Evolutionary conservation across 2,888 invertebrate species (phyloP).

Genomic region (Nysson spinosus): DNA sequence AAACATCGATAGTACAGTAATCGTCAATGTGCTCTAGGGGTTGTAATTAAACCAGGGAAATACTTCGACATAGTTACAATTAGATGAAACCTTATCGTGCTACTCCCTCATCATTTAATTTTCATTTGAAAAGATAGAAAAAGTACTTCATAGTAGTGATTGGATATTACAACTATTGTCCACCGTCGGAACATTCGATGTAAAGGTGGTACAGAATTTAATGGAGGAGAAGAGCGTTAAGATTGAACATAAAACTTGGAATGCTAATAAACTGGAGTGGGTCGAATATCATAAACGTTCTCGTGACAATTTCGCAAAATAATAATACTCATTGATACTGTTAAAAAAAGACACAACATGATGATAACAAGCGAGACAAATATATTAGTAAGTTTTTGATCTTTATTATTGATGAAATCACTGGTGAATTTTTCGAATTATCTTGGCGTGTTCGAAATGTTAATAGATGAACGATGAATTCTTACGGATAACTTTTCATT

Average conservation of each 20-base stretch:
- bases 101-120: slow-evolving; percentile 23
- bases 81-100: slow-evolving; percentile 15
- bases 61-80: slow-evolving; percentile 8
- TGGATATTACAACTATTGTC: neutral
- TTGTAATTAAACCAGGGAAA: slow-evolving; percentile 3
- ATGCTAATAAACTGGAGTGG: slow-evolving; percentile 22
- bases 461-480: slow-evolving; percentile 31
- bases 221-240: neutral
- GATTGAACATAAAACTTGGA: slow-evolving; percentile 19
- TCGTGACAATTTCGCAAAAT: neutral
- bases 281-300: slow-evolving; percentile 23
- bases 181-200: neutral
- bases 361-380: slow-evolving; percentile 38
- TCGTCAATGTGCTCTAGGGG: slow-evolving; percentile 8
- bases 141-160: neutral
- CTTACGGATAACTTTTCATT: slow-evolving; percentile 19
- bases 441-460: slow-evolving; percentile 24
- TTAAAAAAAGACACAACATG: slow-evolving; percentile 13
- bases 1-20: slow-evolving; percentile 16
- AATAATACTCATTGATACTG: slow-evolving; percentile 51
- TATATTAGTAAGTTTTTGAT: slow-evolving; percentile 36
- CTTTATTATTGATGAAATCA: slow-evolving; percentile 17
- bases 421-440: slow-evolving; percentile 25
- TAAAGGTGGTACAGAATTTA: neutral
- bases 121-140: neutral